Conservation (phyloP, 2,888 invertebrate species). For the Leptodirus hochenwartii region DNA sequence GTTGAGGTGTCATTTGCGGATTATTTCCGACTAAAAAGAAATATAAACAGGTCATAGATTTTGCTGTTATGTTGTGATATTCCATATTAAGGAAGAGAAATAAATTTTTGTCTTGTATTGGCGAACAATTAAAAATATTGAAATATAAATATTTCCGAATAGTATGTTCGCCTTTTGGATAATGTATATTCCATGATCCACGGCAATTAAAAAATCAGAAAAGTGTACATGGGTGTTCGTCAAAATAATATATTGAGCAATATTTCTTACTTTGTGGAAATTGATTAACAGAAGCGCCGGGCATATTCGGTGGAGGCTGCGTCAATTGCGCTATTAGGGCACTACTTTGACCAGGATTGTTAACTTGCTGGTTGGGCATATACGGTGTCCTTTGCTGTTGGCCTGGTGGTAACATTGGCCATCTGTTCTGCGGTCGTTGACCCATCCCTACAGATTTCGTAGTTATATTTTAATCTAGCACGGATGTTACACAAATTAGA, state of each 20-base stretch:
- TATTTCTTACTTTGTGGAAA: slow-evolving; percentile 9
- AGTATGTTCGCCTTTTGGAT: too few relatives aligned
- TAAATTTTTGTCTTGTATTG: neutral
- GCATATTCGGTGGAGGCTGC: slow-evolving; percentile 34
- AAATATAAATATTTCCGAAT: slow-evolving; percentile 1
- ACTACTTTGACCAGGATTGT: slow-evolving; percentile 27
- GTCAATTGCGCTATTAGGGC: slow-evolving; percentile 38
- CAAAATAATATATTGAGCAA: neutral
- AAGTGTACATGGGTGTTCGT: too few relatives aligned
- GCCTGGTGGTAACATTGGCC: slow-evolving; percentile 43
- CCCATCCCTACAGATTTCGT: slow-evolving; percentile 9
- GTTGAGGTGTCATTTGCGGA: slow-evolving; percentile 17
- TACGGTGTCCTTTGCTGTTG: slow-evolving; percentile 29
- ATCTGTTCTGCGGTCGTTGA: slow-evolving; percentile 38
- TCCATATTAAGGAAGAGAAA: slow-evolving; percentile 2
- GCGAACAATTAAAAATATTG: neutral
- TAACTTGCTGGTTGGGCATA: slow-evolving; percentile 21
- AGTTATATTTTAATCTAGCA: slow-evolving; percentile 4
- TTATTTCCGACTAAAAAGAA: slow-evolving; percentile 15
- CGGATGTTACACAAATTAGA: slow-evolving; percentile 5
- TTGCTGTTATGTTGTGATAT: neutral
- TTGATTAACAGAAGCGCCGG: slow-evolving; percentile 26
- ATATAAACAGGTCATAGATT: slow-evolving; percentile 4
- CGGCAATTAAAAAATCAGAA: neutral
- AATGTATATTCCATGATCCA: too few relatives aligned